Conservation (phyloP, 2,113 vertebrate species). For the Alligator sinensis region DNA sequence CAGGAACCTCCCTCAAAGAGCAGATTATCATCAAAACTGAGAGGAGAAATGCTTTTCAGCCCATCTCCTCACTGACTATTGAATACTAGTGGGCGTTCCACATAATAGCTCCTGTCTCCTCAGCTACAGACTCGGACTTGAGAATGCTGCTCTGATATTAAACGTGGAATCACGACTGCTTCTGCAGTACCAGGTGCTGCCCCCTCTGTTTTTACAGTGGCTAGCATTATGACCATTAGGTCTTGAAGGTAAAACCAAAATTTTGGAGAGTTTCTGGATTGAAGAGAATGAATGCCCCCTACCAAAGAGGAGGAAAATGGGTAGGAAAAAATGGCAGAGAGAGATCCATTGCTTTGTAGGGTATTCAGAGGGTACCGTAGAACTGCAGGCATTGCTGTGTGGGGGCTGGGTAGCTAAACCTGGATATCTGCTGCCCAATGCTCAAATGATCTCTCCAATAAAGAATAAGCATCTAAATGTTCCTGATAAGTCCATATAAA, state of each 20-base stretch:
- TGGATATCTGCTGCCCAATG: not conserved
- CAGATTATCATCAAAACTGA: not conserved
- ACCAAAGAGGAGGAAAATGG: not conserved
- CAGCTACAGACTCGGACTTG: not conserved
- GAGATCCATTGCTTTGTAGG: not conserved
- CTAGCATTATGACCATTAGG: not conserved
- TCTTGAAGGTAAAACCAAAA: not conserved
- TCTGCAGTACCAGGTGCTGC: not conserved
- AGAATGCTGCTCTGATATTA: not conserved
- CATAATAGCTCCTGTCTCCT: not conserved
- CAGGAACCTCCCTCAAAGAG: constrained; percentile 4
- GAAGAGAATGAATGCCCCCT: not conserved
- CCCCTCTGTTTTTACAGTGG: not conserved
- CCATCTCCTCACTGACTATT: not conserved
- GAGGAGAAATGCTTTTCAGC: not conserved
- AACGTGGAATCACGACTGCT: not conserved
- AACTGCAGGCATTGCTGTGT: not conserved
- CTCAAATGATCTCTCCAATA: not conserved
- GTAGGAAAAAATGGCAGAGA: too few relatives aligned
- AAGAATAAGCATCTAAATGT: not conserved
- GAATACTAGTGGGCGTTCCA: not conserved
- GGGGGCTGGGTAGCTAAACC: not conserved
- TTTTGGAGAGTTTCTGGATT: not conserved
- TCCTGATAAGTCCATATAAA: not conserved
- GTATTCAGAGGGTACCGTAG: not conserved